Conservation (phyloP, 2,888 invertebrate species). For the Cantharis nigra region DNA sequence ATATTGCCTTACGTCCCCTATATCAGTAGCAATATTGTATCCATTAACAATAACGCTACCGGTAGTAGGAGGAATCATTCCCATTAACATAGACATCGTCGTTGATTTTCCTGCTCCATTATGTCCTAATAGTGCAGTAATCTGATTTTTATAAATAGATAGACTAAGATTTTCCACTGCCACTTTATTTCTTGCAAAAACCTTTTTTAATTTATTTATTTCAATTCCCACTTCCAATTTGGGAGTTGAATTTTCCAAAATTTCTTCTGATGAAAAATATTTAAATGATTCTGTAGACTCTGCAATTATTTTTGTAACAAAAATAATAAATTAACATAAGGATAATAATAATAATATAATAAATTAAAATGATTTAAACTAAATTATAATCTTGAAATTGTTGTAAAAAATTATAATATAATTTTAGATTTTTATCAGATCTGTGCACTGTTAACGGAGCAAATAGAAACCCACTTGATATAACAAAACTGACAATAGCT, state of each 20-base stretch:
- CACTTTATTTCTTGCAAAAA: constrained; percentile 59
- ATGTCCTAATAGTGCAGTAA: constrained; percentile 79
- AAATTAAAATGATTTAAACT: too few species aligned
- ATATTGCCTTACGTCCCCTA: constrained; percentile 67
- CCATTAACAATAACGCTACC: constrained; percentile 77
- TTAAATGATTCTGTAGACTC: background rate
- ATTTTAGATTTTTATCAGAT: too few species aligned
- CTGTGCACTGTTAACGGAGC: too few species aligned
- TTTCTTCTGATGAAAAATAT: constrained; percentile 45
- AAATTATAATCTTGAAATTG: too few species aligned
- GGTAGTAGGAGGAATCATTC: constrained; percentile 67
- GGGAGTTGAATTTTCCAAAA: constrained; percentile 59
- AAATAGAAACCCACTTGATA: too few species aligned
- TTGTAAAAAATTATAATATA: too few species aligned
- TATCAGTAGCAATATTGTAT: constrained; percentile 69
- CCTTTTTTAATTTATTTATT: constrained; percentile 65
- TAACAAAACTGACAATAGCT: too few species aligned
- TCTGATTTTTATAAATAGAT: constrained; percentile 87
- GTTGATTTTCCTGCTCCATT: constrained; percentile 95
- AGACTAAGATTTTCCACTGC: constrained; percentile 72
- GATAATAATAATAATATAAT: too few species aligned
- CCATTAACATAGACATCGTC: constrained; percentile 91
- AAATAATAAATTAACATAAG: too few species aligned
- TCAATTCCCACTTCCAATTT: constrained; percentile 58
- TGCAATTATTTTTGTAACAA: background rate